Conservation (phyloP, 2,888 invertebrate species). For the Acanthosepion lycidas region DNA sequence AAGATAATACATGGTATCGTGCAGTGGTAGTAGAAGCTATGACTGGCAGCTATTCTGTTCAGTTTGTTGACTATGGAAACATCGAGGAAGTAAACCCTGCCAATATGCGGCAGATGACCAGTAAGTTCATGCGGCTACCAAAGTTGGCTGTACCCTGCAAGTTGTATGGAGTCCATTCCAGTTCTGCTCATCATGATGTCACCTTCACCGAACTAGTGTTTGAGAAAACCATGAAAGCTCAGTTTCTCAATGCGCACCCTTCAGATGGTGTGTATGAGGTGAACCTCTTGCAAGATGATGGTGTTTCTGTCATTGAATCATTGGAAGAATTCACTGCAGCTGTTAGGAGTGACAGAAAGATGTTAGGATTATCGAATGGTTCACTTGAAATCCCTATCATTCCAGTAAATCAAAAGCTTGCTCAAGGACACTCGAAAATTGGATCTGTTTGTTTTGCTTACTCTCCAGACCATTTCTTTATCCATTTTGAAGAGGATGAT, state of each 20-base stretch:
- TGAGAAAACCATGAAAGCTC: conserved; percentile 36
- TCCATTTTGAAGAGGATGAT: conserved; percentile 54
- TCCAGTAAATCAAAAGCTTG: not conserved
- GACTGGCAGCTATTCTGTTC: conserved; percentile 59
- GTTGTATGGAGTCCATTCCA: conserved; percentile 49
- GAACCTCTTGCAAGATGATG: conserved; percentile 1
- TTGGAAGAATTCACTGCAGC: not conserved
- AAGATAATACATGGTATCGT: conserved; percentile 67
- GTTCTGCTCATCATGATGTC: not conserved
- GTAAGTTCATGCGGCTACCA: conserved; percentile 59
- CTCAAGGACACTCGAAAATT: not conserved
- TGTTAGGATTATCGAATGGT: not conserved
- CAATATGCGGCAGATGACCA: conserved; percentile 59
- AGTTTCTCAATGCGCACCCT: conserved; percentile 34
- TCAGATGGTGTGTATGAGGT: conserved; percentile 36
- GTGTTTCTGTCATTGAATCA: not conserved
- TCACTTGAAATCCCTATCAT: conserved; percentile 23
- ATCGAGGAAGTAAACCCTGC: conserved; percentile 57
- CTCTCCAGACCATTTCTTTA: conserved; percentile 23
- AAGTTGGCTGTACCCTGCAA: conserved; percentile 57
- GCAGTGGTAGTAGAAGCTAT: conserved; percentile 57
- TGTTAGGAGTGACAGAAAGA: not conserved
- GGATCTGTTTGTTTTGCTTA: conserved; percentile 34
- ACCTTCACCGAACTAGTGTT: conserved; percentile 36
- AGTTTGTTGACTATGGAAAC: conserved; percentile 73